phyloP scores from a whole-genome alignment of 2,113 vertebrate species.

The Antigone vipio region DNA sequence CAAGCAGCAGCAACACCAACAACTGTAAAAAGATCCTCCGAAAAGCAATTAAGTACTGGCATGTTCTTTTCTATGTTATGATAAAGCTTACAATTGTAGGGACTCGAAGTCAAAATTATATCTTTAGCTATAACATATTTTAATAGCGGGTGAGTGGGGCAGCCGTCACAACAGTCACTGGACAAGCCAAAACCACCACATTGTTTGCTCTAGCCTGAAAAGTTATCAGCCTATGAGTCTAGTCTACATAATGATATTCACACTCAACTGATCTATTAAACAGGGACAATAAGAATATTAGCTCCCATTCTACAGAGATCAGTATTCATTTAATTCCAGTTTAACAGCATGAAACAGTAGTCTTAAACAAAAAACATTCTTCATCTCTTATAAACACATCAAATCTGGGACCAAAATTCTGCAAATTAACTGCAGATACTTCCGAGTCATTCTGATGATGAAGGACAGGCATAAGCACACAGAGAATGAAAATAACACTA shows the following conservation, averaged over 20 bases:
- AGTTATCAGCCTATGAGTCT: not conserved
- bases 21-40: not conserved
- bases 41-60: not conserved
- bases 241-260: not conserved
- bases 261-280: not conserved
- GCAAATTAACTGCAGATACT: not conserved
- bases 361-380: not conserved
- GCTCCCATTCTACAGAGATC: not conserved
- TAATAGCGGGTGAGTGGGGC: not conserved
- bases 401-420: not conserved
- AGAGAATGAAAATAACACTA: not conserved
- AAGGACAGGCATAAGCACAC: not conserved
- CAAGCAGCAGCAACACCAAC: not conserved
- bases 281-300: not conserved
- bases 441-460: not conserved
- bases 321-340: not conserved
- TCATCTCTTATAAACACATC: not conserved
- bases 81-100: not conserved
- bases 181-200: not conserved
- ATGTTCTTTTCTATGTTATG: accelerated
- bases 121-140: not conserved
- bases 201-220: not conserved
- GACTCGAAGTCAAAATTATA: not conserved
- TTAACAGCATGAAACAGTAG: not conserved
- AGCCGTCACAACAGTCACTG: not conserved